Percentiles rank a stretch among this genome's conserved stretches.
Evolutionary conservation across 2,113 vertebrate species (phyloP).

Genomic region (Taxidea taxus): DNA sequence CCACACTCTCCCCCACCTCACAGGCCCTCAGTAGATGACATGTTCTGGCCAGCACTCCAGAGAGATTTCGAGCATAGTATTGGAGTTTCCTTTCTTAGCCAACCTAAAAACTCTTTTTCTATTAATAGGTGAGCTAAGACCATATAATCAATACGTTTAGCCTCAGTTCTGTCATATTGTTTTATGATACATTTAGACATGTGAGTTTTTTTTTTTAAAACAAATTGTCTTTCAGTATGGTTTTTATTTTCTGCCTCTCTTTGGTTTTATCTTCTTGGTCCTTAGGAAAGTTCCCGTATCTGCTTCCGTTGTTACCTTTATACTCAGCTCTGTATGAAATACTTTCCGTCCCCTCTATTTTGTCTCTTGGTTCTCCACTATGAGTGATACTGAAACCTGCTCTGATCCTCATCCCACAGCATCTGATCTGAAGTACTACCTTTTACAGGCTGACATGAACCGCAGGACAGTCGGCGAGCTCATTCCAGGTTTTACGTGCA

Average conservation of each 20-base stretch:
- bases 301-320: background rate
- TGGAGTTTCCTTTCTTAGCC: background rate
- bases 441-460: background rate
- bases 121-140: slow-evolving; percentile 1
- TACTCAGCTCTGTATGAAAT: background rate
- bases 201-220: background rate
- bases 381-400: background rate
- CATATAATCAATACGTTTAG: background rate
- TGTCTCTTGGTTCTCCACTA: background rate
- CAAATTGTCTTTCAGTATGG: background rate
- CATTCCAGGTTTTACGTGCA: background rate
- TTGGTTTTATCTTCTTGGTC: background rate
- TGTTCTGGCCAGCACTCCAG: background rate
- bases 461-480: background rate
- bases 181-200: background rate
- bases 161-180: background rate
- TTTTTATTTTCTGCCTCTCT: background rate
- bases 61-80: background rate
- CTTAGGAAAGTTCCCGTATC: background rate
- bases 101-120: background rate
- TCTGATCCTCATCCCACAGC: background rate
- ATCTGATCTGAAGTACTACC: background rate
- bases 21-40: background rate
- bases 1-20: no score
- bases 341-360: background rate